phyloP scores from a whole-genome alignment of 2,888 invertebrate species.

The Phymatocera aterrima region DNA sequence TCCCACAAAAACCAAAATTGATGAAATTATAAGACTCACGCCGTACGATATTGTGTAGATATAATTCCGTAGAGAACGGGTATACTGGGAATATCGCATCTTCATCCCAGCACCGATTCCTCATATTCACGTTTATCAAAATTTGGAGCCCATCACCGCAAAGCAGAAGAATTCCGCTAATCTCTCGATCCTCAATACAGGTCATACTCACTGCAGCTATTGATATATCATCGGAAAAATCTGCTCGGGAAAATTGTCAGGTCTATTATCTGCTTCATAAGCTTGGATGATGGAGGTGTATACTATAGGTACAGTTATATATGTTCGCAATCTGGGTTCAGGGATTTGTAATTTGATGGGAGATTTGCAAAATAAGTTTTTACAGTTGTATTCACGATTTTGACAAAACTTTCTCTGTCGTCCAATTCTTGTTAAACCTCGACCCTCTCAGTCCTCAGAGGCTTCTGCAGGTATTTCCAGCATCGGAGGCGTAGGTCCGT shows the following conservation, averaged over 20 bases:
- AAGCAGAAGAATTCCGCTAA: no score
- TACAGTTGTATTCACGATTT: not conserved
- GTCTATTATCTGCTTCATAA: not conserved
- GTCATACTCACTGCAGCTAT: not conserved
- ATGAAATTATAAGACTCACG: not conserved
- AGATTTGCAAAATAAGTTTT: not conserved
- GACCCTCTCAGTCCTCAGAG: not conserved
- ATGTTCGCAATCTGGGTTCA: not conserved
- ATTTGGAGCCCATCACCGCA: no score
- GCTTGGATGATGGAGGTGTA: not conserved
- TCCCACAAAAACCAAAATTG: not conserved
- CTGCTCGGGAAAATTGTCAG: not conserved
- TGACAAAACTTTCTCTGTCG: not conserved
- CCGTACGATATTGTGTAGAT: not conserved
- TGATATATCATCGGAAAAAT: not conserved
- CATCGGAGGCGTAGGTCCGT: not conserved
- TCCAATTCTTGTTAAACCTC: not conserved
- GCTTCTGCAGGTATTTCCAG: not conserved
- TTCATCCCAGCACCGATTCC: no score
- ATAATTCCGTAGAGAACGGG: not conserved
- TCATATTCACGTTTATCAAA: not conserved
- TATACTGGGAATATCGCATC: not conserved
- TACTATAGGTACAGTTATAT: not conserved
- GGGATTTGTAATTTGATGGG: not conserved
- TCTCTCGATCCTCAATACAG: not conserved